A percentile compares a stretch with the other conserved stretches of the same genome.
These are phyloP conservation scores for Morinoia aosen DNA, from an alignment of 2,888 invertebrate genomes.

Conservation along the genomic window DNA sequence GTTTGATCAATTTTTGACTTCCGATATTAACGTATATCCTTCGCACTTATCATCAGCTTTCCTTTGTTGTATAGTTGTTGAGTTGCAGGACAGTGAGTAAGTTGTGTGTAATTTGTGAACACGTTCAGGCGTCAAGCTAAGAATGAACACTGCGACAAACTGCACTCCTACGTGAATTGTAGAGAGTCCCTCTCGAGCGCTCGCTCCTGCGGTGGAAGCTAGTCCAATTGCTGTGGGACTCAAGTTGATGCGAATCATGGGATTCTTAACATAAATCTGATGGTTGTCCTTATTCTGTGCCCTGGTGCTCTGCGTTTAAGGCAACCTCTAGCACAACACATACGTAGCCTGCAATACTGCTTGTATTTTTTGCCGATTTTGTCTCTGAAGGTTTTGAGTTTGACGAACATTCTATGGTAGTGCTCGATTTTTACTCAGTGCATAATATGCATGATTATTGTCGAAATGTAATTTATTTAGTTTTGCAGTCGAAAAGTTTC, in stretches of 20 bases:
- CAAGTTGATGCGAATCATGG: background rate
- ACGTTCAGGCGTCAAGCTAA: background rate
- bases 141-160: background rate
- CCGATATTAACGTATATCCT: too few relatives aligned
- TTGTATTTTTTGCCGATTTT: background rate
- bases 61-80: too few relatives aligned
- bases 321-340: background rate
- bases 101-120: background rate
- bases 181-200: too few relatives aligned
- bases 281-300: background rate
- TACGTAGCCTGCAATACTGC: background rate
- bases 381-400: background rate
- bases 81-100: too few relatives aligned
- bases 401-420: background rate
- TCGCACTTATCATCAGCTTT: too few relatives aligned
- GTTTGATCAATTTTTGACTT: too few relatives aligned
- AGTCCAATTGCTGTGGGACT: background rate
- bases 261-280: background rate
- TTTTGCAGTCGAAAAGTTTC: too few relatives aligned
- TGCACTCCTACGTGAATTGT: background rate
- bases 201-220: background rate
- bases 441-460: too few relatives aligned
- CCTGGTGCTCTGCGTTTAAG: background rate
- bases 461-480: too few relatives aligned
- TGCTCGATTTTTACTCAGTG: background rate